phyloP scores from a whole-genome alignment of 2,797 vertebrate species.

The Myotis daubentonii region DNA sequence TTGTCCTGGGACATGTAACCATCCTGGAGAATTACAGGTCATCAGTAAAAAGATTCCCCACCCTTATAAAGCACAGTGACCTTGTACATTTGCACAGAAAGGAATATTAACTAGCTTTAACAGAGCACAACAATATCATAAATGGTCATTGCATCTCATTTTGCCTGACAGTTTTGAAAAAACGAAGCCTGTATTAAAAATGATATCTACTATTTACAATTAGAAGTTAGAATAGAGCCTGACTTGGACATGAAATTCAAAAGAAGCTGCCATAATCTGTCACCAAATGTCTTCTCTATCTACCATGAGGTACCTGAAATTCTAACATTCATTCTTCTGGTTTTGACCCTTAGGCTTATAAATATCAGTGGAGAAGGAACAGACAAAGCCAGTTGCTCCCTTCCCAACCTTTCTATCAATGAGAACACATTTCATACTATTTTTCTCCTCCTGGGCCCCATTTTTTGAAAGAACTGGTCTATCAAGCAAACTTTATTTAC shows the following conservation, averaged over 20 bases:
- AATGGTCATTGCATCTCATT: not conserved
- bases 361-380: not conserved
- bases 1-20: constrained; percentile 27
- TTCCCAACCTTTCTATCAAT: constrained; percentile 18
- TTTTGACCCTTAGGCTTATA: not conserved
- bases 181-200: not conserved
- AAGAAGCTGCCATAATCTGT: not conserved
- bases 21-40: constrained; percentile 39
- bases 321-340: not conserved
- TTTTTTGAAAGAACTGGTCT: constrained; percentile 42
- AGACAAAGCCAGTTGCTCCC: not conserved
- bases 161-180: not conserved
- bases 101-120: not conserved
- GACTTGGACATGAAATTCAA: constrained; percentile 29
- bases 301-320: not conserved
- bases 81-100: constrained; percentile 53
- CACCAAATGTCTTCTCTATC: not conserved
- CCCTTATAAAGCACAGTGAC: not conserved
- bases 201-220: not conserved
- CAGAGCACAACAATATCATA: not conserved
- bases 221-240: not conserved
- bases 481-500: constrained; percentile 9
- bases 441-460: not conserved
- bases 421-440: not conserved
- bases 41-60: constrained; percentile 51